A percentile compares a stretch with the other conserved stretches of the same genome.
phyloP scores from a whole-genome alignment of 1,140 invertebrate genomes.

The Dinoponera quadriceps region DNA sequence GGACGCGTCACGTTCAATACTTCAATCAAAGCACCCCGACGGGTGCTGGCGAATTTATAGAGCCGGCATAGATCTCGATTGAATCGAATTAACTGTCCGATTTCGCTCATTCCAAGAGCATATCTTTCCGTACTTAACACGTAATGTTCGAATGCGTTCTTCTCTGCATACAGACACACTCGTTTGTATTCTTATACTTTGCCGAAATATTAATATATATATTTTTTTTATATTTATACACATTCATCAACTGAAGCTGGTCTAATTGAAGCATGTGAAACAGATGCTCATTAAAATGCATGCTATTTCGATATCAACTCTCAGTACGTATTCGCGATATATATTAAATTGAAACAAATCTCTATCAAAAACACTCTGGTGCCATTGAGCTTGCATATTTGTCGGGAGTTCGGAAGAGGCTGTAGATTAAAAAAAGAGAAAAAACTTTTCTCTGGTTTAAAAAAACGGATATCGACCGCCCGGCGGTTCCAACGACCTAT shows the following conservation, averaged over 20 bases:
- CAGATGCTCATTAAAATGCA: not conserved
- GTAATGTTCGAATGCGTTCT: not conserved
- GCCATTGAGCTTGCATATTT: slow-evolving; percentile 40
- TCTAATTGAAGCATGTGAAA: slow-evolving; percentile 7
- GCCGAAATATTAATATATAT: not conserved
- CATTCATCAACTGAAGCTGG: not conserved
- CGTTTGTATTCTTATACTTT: not conserved
- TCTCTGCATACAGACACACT: not conserved
- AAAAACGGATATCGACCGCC: slow-evolving; percentile 55
- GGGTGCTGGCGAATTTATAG: slow-evolving; percentile 10
- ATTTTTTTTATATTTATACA: not conserved
- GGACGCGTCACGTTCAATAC: slow-evolving; percentile 25
- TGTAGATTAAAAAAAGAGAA: slow-evolving; percentile 16
- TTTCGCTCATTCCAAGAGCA: not conserved
- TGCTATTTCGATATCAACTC: not conserved
- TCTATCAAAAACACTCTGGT: slow-evolving; percentile 26
- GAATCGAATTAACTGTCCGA: slow-evolving; percentile 27
- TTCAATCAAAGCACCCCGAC: slow-evolving; percentile 23
- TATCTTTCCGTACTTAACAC: not conserved
- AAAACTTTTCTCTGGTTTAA: slow-evolving; percentile 37
- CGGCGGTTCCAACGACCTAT: slow-evolving; percentile 48
- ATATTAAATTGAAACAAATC: slow-evolving; percentile 21
- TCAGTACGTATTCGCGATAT: not conserved
- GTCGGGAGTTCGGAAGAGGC: slow-evolving; percentile 32
- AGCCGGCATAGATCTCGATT: not conserved